These are phyloP conservation scores for Coboldia fuscipes DNA, from an alignment of 1,140 invertebrate species.

Conservation along the genomic window DNA sequence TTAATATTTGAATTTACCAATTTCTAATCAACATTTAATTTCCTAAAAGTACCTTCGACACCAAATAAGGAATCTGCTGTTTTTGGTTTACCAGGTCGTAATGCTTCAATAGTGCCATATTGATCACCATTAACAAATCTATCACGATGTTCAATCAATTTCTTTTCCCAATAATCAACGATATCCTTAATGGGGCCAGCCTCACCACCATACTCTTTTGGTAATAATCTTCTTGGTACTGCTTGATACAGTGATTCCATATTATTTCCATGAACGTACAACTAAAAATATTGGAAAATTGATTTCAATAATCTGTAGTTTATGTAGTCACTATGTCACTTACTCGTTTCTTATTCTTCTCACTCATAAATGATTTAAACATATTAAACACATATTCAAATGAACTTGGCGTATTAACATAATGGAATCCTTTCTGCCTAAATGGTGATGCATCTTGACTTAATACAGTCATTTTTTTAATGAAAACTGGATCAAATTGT, in stretches of 20 bases:
- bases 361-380: conserved; percentile 24
- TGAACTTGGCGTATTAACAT: conserved; percentile 24
- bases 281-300: conserved; percentile 6
- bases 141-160: conserved; percentile 21
- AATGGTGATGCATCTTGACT: conserved; percentile 28
- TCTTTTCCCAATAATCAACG: conserved; percentile 28
- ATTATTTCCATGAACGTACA: conserved; percentile 29
- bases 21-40: conserved; percentile 16
- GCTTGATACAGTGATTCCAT: conserved; percentile 20
- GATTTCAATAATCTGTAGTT: conserved; percentile 7
- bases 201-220: conserved; percentile 30
- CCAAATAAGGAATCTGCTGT: conserved; percentile 27
- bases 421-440: conserved; percentile 28
- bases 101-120: conserved; percentile 29
- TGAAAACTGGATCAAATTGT: conserved; percentile 23
- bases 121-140: conserved; percentile 26
- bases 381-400: conserved; percentile 26
- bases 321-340: conserved; percentile 8
- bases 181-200: conserved; percentile 22
- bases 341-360: conserved; percentile 26
- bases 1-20: no score
- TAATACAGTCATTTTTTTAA: conserved; percentile 25
- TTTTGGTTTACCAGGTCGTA: conserved; percentile 24
- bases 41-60: conserved; percentile 30
- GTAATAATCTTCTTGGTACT: conserved; percentile 24